Evolutionary conservation across 2,888 invertebrate species (phyloP).

Genomic region (Meganola albula): DNA sequence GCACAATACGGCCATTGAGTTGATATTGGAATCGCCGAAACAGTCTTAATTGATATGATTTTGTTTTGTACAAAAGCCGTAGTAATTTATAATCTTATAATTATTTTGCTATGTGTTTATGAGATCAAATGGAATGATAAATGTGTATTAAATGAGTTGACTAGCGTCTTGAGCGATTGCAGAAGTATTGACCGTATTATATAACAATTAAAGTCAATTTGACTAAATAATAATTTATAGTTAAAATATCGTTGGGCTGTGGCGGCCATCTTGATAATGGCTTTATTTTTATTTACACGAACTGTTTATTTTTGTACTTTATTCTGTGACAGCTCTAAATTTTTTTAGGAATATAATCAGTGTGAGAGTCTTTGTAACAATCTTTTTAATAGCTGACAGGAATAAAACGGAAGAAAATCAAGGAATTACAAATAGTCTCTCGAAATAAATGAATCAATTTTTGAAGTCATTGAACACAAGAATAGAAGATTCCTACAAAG

Average conservation of each 20-base stretch:
- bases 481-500: neutral
- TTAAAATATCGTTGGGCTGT: conserved; percentile 70
- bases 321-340: conserved; percentile 36
- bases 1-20: conserved; percentile 59
- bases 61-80: conserved; percentile 47
- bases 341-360: no score
- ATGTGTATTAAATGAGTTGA: conserved; percentile 21
- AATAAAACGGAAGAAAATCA: no score
- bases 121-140: conserved; percentile 31
- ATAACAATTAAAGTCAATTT: neutral
- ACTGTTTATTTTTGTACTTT: conserved; percentile 36
- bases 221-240: conserved; percentile 32
- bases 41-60: conserved; percentile 56
- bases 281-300: conserved; percentile 65
- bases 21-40: conserved; percentile 37
- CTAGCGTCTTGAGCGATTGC: conserved; percentile 21
- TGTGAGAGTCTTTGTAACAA: no score
- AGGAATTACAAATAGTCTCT: no score
- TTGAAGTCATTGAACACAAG: neutral
- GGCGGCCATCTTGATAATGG: conserved; percentile 61
- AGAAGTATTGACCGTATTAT: neutral
- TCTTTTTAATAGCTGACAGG: no score
- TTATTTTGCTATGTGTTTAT: conserved; percentile 39
- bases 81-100: conserved; percentile 34
- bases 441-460: no score